Evolutionary conservation across 1,140 invertebrate genomes (phyloP).

Genomic region (Myzus persicae): DNA sequence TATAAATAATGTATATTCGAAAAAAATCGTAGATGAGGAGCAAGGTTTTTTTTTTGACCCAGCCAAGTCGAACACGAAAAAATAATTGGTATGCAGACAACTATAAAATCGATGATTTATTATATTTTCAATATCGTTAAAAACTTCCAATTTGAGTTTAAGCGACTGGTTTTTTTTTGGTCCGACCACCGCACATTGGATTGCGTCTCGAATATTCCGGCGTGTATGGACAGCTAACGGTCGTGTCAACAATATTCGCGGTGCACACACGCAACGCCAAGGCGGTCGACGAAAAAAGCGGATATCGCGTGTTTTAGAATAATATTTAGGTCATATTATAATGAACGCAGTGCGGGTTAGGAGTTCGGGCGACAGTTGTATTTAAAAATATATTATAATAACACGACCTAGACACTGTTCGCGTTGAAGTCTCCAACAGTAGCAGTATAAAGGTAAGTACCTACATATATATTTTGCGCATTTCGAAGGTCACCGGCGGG

Average conservation of each 20-base stretch:
- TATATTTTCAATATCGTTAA: constrained; percentile 19
- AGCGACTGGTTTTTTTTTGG: constrained; percentile 1
- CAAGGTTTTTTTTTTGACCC: background rate
- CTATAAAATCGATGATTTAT: background rate
- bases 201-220: background rate
- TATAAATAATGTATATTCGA: background rate
- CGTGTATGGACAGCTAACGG: background rate
- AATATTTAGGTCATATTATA: constrained; percentile 19
- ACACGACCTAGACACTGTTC: background rate
- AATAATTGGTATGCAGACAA: background rate
- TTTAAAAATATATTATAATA: background rate
- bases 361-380: background rate
- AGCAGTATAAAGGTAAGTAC: too few species aligned
- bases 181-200: background rate
- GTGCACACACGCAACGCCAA: background rate
- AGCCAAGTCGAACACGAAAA: background rate
- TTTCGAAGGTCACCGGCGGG: background rate
- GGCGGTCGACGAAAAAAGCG: background rate
- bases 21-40: background rate
- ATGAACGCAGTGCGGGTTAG: background rate
- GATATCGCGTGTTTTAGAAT: background rate
- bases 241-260: background rate
- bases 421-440: background rate
- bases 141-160: background rate
- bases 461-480: too few species aligned